Percentiles rank a stretch among this genome's conserved stretches.
phyloP scores from a whole-genome alignment of 64 coral and sea anemone genomes.

The Exaiptasia diaphana region DNA sequence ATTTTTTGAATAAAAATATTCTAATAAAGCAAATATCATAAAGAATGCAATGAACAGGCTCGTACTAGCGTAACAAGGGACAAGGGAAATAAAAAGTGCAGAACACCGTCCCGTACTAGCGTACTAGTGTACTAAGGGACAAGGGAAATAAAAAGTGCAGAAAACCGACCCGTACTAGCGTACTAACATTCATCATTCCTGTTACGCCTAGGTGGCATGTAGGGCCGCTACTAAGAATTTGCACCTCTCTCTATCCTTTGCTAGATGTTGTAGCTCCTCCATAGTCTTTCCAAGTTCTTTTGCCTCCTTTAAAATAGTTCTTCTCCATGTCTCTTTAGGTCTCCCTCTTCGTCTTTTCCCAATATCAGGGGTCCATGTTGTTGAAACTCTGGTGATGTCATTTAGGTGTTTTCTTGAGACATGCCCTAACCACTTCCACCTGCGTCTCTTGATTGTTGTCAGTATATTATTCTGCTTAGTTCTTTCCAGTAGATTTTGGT shows the following conservation, averaged over 20 bases:
- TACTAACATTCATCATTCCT: background rate
- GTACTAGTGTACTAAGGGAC: too few relatives aligned
- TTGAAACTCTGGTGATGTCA: background rate
- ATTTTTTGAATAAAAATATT: too few relatives aligned
- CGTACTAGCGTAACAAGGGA: too few relatives aligned
- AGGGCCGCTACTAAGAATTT: background rate
- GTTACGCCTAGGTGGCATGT: background rate
- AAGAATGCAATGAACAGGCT: too few relatives aligned
- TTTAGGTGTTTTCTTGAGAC: background rate
- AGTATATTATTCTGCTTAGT: background rate
- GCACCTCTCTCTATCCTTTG: slow-evolving; percentile 2
- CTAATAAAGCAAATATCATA: background rate
- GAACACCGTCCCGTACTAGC: too few relatives aligned
- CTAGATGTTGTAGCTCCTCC: background rate
- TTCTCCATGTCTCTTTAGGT: slow-evolving; percentile 4
- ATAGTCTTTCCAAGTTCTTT: slow-evolving; percentile 15
- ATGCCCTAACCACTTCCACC: slow-evolving; percentile 7
- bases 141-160: too few relatives aligned
- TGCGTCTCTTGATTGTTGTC: background rate
- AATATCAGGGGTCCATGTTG: background rate
- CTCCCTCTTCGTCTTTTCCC: background rate
- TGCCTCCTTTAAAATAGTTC: background rate
- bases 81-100: too few relatives aligned
- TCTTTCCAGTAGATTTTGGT: background rate
- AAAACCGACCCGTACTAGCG: too few relatives aligned